A percentile compares a stretch with the other conserved stretches of the same genome.
These are phyloP conservation scores for Marmota monax DNA, from an alignment of 2,113 vertebrate genomes.

Conservation along the genomic window DNA sequence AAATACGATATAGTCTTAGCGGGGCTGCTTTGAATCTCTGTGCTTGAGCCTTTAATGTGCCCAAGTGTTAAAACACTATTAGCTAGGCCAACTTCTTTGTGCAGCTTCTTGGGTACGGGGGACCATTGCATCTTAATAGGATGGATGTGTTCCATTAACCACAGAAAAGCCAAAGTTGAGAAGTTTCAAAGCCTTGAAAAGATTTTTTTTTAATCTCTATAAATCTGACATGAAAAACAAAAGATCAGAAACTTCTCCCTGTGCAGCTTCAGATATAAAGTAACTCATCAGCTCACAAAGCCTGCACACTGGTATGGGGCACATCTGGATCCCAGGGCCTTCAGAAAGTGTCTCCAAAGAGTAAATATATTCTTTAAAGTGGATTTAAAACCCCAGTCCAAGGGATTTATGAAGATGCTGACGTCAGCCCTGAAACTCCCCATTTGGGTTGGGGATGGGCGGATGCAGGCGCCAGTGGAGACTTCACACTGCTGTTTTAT, in stretches of 20 bases:
- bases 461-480: not conserved
- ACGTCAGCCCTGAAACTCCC: not conserved
- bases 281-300: not conserved
- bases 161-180: conserved; percentile 46
- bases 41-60: not conserved
- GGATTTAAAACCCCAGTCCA: not conserved
- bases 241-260: conserved; percentile 54
- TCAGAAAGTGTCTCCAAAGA: not conserved
- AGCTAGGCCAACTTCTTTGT: not conserved
- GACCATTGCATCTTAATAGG: conserved; percentile 52
- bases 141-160: conserved; percentile 75
- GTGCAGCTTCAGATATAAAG: not conserved
- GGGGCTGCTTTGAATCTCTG: not conserved
- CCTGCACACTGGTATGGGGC: not conserved
- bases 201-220: conserved; percentile 50
- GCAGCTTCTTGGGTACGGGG: not conserved
- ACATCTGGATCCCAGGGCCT: conserved; percentile 10
- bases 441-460: not conserved
- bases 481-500: not conserved
- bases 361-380: not conserved
- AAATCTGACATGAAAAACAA: conserved; percentile 66
- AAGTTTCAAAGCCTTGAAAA: conserved; percentile 73
- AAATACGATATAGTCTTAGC: not conserved
- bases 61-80: not conserved
- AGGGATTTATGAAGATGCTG: not conserved